A percentile compares a stretch with the other conserved stretches of the same genome.
These are phyloP conservation scores for Ctenomys sociabilis DNA, from an alignment of 2,113 vertebrate species.

Conservation along the genomic window DNA sequence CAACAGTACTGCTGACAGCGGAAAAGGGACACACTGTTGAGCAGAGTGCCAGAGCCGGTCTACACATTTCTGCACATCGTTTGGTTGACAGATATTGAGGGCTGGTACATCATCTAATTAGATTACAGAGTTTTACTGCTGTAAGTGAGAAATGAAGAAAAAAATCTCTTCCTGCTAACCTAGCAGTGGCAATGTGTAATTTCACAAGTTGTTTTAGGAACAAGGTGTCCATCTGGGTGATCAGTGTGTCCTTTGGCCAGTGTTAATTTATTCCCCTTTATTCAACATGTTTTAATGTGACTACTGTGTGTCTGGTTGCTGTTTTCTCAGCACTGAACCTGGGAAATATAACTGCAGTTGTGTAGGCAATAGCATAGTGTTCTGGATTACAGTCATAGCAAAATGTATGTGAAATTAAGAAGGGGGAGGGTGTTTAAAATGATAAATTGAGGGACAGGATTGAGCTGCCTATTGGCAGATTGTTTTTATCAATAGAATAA, in stretches of 20 bases:
- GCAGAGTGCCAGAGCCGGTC: slow-evolving; percentile 88
- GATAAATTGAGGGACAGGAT: slow-evolving; percentile 25
- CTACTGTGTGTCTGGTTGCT: slow-evolving; percentile 72
- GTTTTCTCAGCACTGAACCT: slow-evolving; percentile 72
- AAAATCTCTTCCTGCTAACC: slow-evolving; percentile 84
- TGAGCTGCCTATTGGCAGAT: slow-evolving; percentile 52
- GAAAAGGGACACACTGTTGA: slow-evolving; percentile 92
- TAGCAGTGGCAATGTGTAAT: slow-evolving; percentile 78
- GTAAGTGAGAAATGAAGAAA: slow-evolving; percentile 87
- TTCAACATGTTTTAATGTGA: slow-evolving; percentile 71
- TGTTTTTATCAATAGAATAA: slow-evolving; percentile 65
- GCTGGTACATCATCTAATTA: slow-evolving; percentile 88
- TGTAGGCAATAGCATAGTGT: slow-evolving; percentile 63
- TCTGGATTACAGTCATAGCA: slow-evolving; percentile 65
- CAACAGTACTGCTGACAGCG: slow-evolving; percentile 96
- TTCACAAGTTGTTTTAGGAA: slow-evolving; percentile 80
- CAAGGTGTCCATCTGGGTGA: slow-evolving; percentile 74
- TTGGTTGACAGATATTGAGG: slow-evolving; percentile 89
- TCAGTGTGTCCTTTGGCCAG: slow-evolving; percentile 62
- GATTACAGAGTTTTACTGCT: slow-evolving; percentile 87
- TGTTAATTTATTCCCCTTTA: slow-evolving; percentile 80
- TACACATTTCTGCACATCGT: slow-evolving; percentile 89
- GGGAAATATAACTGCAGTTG: slow-evolving; percentile 64
- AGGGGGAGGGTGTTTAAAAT: neutral
- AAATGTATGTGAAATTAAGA: slow-evolving; percentile 53